phyloP scores from a whole-genome alignment of 2,888 invertebrate genomes.

The Gandaritis pyraliata region DNA sequence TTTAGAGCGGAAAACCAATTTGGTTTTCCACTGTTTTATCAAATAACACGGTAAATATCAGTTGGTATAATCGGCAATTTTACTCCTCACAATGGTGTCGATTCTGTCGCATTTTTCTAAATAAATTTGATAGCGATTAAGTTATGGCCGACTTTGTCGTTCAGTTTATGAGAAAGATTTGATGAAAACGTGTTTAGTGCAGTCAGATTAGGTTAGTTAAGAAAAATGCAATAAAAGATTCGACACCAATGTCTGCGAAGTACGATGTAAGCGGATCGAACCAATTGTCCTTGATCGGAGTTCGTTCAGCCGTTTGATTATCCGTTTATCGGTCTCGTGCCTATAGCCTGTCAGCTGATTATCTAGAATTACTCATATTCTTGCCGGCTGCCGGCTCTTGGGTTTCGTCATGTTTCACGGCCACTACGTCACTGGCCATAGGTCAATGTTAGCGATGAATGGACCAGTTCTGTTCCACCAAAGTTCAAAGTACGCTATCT shows the following conservation, averaged over 20 bases:
- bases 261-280: constrained; percentile 10
- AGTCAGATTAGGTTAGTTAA: too few relatives aligned
- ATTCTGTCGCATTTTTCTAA: too few relatives aligned
- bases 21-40: too few relatives aligned
- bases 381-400: constrained; percentile 30
- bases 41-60: too few relatives aligned
- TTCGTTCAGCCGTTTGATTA: constrained; percentile 36
- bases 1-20: too few relatives aligned
- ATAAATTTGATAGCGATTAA: too few relatives aligned
- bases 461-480: constrained; percentile 31
- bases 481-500: constrained; percentile 37
- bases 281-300: constrained; percentile 27
- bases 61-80: too few relatives aligned
- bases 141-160: too few relatives aligned
- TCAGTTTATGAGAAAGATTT: too few relatives aligned
- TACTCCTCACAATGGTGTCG: too few relatives aligned
- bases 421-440: constrained; percentile 33
- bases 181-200: too few relatives aligned
- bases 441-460: constrained; percentile 42
- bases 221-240: too few relatives aligned
- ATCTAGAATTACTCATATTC: constrained; percentile 41
- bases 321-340: constrained; percentile 32
- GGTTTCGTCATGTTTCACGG: constrained; percentile 37
- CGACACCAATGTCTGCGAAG: constrained; percentile 13
- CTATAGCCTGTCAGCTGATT: constrained; percentile 32